Evolutionary conservation across 1,140 invertebrate genomes (phyloP).

Genomic region (Armadillidium nasatum): DNA sequence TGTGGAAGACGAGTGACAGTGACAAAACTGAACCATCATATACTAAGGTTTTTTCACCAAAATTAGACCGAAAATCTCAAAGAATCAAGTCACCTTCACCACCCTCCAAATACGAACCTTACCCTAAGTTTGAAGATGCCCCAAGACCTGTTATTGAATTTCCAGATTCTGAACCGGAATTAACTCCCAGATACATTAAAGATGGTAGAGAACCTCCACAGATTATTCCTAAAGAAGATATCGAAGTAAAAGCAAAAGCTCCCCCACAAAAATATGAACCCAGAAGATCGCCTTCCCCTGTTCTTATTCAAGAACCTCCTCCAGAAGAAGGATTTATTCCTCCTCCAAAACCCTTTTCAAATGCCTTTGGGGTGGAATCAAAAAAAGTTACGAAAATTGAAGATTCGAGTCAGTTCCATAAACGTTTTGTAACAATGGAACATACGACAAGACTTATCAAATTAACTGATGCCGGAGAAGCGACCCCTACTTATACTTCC

Average conservation of each 20-base stretch:
- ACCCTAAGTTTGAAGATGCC: slow-evolving; percentile 34
- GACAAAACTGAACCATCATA: slow-evolving; percentile 40
- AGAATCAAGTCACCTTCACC: slow-evolving; percentile 36
- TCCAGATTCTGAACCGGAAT: slow-evolving; percentile 27
- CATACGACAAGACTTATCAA: slow-evolving; percentile 24
- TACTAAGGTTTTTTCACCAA: slow-evolving; percentile 28
- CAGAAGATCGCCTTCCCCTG: slow-evolving; percentile 42
- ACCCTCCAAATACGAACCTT: slow-evolving; percentile 41
- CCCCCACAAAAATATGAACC: background rate
- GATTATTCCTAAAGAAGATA: slow-evolving; percentile 25
- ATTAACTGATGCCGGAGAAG: slow-evolving; percentile 16
- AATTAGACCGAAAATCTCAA: slow-evolving; percentile 24
- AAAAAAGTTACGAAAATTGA: slow-evolving; percentile 26
- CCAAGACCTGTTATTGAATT: slow-evolving; percentile 36
- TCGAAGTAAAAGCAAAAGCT: slow-evolving; percentile 7
- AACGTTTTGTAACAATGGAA: slow-evolving; percentile 24
- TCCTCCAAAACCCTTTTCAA: slow-evolving; percentile 19
- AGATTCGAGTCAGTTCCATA: slow-evolving; percentile 25
- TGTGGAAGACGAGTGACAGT: slow-evolving; percentile 44
- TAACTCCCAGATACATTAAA: background rate
- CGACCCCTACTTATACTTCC: background rate
- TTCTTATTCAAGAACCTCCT: slow-evolving; percentile 29
- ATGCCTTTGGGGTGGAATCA: slow-evolving; percentile 19
- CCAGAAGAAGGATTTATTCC: slow-evolving; percentile 25
- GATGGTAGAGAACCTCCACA: slow-evolving; percentile 25